A percentile compares a stretch with the other conserved stretches of the same genome.
phyloP scores from a whole-genome alignment of 1,140 invertebrate genomes.

The Aphidius ervi region DNA sequence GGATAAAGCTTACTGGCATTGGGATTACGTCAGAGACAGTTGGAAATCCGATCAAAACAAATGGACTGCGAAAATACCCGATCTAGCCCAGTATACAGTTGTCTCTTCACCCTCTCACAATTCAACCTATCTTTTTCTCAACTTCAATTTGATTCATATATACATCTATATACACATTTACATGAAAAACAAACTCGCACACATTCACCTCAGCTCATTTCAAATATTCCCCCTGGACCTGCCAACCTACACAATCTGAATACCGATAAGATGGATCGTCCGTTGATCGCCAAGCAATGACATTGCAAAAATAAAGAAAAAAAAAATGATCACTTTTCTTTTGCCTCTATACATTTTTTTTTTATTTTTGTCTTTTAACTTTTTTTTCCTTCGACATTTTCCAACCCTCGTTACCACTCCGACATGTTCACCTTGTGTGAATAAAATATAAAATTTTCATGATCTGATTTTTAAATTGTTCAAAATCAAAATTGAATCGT shows the following conservation, averaged over 20 bases:
- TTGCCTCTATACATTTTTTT: background rate
- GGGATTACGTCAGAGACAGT: conserved; percentile 47
- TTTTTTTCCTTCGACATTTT: background rate
- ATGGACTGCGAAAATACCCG: conserved; percentile 48
- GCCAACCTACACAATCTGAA: conserved; percentile 35
- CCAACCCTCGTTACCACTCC: background rate
- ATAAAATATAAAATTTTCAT: too few species aligned
- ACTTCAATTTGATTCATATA: conserved; percentile 4
- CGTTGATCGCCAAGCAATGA: conserved; percentile 46
- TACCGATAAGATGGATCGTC: conserved; percentile 45
- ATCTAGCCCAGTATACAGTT: conserved; percentile 11
- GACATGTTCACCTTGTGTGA: background rate
- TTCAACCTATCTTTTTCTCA: background rate
- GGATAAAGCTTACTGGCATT: conserved; percentile 30
- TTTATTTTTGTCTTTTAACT: background rate
- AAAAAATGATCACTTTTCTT: conserved; percentile 4
- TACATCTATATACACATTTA: background rate
- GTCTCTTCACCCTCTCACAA: conserved; percentile 12
- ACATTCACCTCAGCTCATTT: conserved; percentile 14
- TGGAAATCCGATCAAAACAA: conserved; percentile 53
- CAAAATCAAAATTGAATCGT: too few species aligned
- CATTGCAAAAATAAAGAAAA: conserved; percentile 22
- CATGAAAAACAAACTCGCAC: conserved; percentile 19
- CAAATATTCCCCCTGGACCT: conserved; percentile 24
- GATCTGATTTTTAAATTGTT: too few species aligned